phyloP scores from a whole-genome alignment of 2,113 vertebrate genomes.

The Ctenodactylus gundi region DNA sequence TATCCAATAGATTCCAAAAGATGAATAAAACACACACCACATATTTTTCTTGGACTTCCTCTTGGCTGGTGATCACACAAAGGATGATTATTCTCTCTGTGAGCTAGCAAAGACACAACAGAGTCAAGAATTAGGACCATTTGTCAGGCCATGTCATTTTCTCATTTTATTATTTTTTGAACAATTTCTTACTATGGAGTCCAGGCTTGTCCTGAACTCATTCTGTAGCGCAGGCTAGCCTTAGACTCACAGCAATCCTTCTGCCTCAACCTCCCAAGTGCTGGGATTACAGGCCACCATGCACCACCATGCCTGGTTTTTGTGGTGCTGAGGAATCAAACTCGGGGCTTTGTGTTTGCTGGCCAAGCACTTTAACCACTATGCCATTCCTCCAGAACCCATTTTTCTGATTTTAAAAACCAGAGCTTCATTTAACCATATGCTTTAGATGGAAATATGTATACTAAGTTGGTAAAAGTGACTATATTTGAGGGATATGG shows the following conservation, averaged over 20 bases:
- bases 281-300: too few relatives aligned
- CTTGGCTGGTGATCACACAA: slow-evolving; percentile 90
- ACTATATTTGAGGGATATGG: background rate
- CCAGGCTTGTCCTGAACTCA: too few relatives aligned
- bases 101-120: slow-evolving; percentile 85
- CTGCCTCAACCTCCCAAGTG: too few relatives aligned
- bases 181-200: too few relatives aligned
- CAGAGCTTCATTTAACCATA: slow-evolving; percentile 8
- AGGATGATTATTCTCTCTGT: slow-evolving; percentile 92
- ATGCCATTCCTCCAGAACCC: too few relatives aligned
- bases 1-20: slow-evolving; percentile 93
- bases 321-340: too few relatives aligned
- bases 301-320: too few relatives aligned
- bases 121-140: slow-evolving; percentile 53
- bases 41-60: slow-evolving; percentile 93
- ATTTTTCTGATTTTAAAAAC: slow-evolving; percentile 52
- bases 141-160: background rate
- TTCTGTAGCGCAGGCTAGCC: too few relatives aligned
- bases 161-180: too few relatives aligned
- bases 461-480: background rate
- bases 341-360: too few relatives aligned
- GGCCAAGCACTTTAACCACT: too few relatives aligned
- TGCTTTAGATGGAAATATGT: slow-evolving; percentile 15
- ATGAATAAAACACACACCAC: slow-evolving; percentile 92
- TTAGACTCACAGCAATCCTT: too few relatives aligned